These are phyloP conservation scores for Acrocephalus scirpaceus DNA, from an alignment of 2,797 vertebrate genomes.

Conservation along the genomic window DNA sequence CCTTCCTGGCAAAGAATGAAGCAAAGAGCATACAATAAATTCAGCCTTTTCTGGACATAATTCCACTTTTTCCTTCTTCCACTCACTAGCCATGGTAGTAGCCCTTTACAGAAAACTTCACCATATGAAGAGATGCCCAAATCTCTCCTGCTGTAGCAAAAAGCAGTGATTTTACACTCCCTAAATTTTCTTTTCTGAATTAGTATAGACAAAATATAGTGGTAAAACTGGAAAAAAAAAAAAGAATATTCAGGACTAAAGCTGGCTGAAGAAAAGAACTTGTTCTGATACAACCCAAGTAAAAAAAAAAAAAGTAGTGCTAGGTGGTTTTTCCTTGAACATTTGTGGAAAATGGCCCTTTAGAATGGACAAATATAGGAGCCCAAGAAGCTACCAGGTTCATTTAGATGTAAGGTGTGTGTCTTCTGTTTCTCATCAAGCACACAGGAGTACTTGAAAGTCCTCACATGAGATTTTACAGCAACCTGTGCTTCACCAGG, in stretches of 20 bases:
- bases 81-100: neutral
- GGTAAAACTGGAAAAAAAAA: neutral
- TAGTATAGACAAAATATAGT: neutral
- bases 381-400: neutral
- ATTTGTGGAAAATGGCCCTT: neutral
- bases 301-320: fast-evolving
- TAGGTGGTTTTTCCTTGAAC: neutral
- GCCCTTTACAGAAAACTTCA: neutral
- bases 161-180: neutral
- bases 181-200: neutral
- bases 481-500: neutral
- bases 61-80: neutral
- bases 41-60: neutral
- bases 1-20: neutral
- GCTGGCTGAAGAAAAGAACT: neutral
- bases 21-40: neutral
- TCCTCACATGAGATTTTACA: neutral
- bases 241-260: neutral
- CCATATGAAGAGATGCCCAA: neutral
- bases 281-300: neutral
- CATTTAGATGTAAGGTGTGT: neutral
- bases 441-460: neutral
- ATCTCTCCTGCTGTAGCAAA: neutral
- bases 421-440: neutral
- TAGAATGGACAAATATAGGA: neutral